Conservation (phyloP, 1,140 invertebrate genomes). For the Chironomus striatipennis region DNA sequence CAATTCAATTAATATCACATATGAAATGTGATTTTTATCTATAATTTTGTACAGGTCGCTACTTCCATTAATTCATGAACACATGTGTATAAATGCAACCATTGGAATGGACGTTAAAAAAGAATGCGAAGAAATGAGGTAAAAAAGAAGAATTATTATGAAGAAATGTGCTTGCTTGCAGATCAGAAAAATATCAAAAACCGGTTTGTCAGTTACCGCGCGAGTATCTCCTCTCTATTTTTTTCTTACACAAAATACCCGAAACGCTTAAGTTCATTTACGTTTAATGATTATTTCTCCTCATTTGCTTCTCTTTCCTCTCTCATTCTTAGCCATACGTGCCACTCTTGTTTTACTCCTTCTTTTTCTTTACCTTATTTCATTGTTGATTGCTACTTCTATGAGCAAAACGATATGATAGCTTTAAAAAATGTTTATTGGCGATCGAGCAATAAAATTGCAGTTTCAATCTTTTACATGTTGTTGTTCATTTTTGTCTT, state of each 20-base stretch:
- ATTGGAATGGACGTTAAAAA: slow-evolving; percentile 10
- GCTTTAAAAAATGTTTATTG: slow-evolving; percentile 2
- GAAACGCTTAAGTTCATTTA: slow-evolving; percentile 18
- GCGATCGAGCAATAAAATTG: background rate
- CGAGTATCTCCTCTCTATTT: background rate
- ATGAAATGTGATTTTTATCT: slow-evolving; percentile 3
- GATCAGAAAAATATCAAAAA: background rate
- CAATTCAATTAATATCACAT: slow-evolving; percentile 5
- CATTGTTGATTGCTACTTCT: slow-evolving; percentile 12
- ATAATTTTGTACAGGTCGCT: slow-evolving; percentile 7
- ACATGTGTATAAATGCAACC: background rate
- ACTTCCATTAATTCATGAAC: background rate
- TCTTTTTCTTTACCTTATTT: background rate
- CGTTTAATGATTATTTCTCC: slow-evolving; percentile 21
- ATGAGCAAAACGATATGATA: background rate
- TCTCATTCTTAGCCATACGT: background rate
- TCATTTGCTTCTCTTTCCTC: background rate
- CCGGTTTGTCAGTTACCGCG: background rate
- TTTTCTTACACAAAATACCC: background rate
- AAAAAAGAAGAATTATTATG: background rate
- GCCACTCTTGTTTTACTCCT: background rate
- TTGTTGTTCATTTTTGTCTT: background rate
- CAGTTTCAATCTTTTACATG: background rate
- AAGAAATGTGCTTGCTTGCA: background rate
- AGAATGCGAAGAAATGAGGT: background rate